Evolutionary conservation across 2,797 vertebrate genomes (phyloP).

Genomic region (Eulemur mongoz): DNA sequence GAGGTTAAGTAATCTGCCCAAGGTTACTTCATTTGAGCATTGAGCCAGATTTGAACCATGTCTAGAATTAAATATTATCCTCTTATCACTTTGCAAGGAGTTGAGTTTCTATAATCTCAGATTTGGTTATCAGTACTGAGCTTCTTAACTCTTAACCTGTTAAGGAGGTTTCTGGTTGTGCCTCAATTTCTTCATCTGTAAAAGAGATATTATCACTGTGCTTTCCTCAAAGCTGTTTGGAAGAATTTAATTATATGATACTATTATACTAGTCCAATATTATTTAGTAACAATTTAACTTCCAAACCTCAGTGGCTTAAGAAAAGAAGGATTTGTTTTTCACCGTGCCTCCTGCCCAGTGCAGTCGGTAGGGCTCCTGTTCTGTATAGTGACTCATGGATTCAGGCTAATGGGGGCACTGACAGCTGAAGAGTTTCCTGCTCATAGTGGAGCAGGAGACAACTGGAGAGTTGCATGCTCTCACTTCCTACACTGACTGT

Average conservation of each 20-base stretch:
- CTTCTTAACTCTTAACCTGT: background rate
- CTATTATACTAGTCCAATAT: background rate
- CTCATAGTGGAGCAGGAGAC: rapidly evolving
- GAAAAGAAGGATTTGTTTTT: background rate
- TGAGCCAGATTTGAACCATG: background rate
- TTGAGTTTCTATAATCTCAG: background rate
- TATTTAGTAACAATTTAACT: background rate
- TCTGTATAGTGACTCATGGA: background rate
- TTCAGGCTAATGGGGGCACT: background rate
- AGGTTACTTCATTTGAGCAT: background rate
- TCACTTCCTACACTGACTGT: background rate
- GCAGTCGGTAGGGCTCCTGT: background rate
- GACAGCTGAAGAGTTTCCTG: rapidly evolving
- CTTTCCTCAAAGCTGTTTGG: background rate
- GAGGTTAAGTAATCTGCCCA: too few species aligned
- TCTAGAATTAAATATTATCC: background rate
- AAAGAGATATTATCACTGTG: background rate
- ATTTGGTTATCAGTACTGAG: background rate
- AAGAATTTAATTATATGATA: background rate
- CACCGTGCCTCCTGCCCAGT: background rate
- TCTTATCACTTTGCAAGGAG: background rate
- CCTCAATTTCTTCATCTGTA: background rate
- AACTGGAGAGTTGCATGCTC: background rate
- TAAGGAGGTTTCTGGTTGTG: background rate
- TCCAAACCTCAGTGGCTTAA: background rate